Evolutionary conservation across 2,888 invertebrate species (phyloP), one percentile per base, ranked within the genome.

Genomic region (Noctua janthe): DNA sequence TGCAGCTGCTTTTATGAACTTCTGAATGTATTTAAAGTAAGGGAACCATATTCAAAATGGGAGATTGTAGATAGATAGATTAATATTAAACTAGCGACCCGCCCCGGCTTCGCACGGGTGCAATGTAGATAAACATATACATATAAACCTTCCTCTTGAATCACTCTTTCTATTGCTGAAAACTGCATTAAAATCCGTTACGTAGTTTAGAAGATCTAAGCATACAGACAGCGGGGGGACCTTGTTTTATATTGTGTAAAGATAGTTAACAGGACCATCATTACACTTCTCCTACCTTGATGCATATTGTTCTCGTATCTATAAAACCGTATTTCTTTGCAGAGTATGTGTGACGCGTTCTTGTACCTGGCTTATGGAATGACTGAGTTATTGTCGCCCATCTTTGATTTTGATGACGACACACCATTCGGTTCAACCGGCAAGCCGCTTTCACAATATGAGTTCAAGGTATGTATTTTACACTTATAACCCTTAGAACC

Each of bases 351-450:
- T 64, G 74, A 75, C 5, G 92, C 92, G 1, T 92, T 90, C 76
- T 74, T 94, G 13, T 92, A 89, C 72, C 75, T 93, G 74, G 91
- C 91, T 7, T 94, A 94, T 74, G 92, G 94, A 23, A 94, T 94
- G 94, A 94, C 93, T 1, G 94, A 94, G 82, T 88, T 94, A 4
- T 82, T 94, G 54, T 91, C 90, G n/a, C 93, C 93, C 8, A 90
- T 92, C 11, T 94, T 94, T 84, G 85, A 93, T 29, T 94, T 89
- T 76, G 81, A 81, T 20, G 85, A 84, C 3, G 74, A 88, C 35
- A 94, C 94, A n/a, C 94, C 94, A 6, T 91, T 90, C 39, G 92
- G 92, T 2, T 92, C 93, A 2, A 86, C 90, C 8, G 94, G 94
- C 23, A 90, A 89, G 64, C 92, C 93, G 2, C 84, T 85, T 51